Base-by-base conservation (phyloP, 2,797 vertebrate genomes). In the Rhabdomys pumilio region DNA sequence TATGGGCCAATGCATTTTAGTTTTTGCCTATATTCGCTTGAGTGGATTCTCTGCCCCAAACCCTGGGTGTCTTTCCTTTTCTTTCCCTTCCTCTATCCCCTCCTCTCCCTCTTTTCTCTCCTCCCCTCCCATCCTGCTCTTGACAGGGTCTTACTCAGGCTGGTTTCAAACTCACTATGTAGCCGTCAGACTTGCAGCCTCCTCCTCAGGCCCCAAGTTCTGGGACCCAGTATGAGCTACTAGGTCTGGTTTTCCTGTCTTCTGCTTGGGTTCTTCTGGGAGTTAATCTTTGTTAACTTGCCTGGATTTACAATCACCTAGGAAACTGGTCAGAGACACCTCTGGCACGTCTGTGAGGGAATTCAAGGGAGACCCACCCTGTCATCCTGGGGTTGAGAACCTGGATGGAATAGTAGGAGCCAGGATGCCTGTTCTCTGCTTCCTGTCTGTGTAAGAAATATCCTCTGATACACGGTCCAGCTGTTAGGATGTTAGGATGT, bases 41-140 rank as follows among this genome's bases (percentile, higher is more conserved):
- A 89, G n/a, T 86, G 34, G 34, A 80, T 59, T 93, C 84, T 10
- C 75, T 95, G 61, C 26, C 20, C 38, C 55, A 31, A 84, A 65
- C 29, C 3, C 17, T 15, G 17, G 14, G 13, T 55, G 24, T 86
- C 67, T 95, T 89, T 69, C 76, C 10, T 57, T 26, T 72, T 29
- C 85, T 15, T 55, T 87, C 85, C 14, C 24, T 38, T 57, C 24
- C 34, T 6, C 34, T 14, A 20, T 31, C 50, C 4, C 44, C 3
- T 12, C 38, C 59, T 3, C 10, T 6, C 4, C 17, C 2, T 4
- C 26, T 8, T 19, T 8, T 84, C 14, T 15, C 44, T 34, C 8
- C 14, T 5, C 22, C 31, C 0, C 8, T 12, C 13, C 24, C 50
- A 15, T 73, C 59, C 44, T 22, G 1, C 44, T 15, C 38, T 47